phyloP scores from a whole-genome alignment of 2,888 invertebrate species.

The Trisateles emortualis region DNA sequence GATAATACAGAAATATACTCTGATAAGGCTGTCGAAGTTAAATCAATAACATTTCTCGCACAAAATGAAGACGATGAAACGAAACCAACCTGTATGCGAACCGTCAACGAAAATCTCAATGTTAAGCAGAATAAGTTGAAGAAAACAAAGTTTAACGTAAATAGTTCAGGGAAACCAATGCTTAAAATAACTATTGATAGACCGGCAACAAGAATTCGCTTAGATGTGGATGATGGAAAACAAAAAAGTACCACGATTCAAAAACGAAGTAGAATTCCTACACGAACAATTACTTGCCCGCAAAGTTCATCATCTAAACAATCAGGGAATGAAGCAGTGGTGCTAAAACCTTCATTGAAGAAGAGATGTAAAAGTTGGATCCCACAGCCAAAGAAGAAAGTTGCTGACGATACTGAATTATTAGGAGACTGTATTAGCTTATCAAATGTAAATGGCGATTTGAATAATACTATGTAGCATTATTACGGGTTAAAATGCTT shows the following conservation, averaged over 20 bases:
- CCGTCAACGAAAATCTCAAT: background rate
- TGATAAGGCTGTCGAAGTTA: no score
- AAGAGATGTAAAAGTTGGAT: slow-evolving; percentile 46
- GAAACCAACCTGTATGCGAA: background rate
- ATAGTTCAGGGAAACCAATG: slow-evolving; percentile 34
- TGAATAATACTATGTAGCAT: slow-evolving; percentile 34
- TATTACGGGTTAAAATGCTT: no score
- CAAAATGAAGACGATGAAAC: background rate
- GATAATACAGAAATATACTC: no score
- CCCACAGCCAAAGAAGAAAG: slow-evolving; percentile 49
- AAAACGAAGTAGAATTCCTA: slow-evolving; percentile 37
- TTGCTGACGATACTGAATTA: slow-evolving; percentile 53
- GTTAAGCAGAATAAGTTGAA: background rate
- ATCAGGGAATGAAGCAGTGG: no score
- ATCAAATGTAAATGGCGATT: slow-evolving; percentile 4
- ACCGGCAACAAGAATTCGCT: slow-evolving; percentile 47
- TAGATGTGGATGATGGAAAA: background rate
- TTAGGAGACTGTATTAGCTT: background rate
- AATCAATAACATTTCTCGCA: no score
- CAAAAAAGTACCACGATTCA: background rate
- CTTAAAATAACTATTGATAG: slow-evolving; percentile 61
- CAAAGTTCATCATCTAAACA: slow-evolving; percentile 2
- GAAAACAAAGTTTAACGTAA: slow-evolving; percentile 1
- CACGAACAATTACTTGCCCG: slow-evolving; percentile 19
- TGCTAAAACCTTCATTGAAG: background rate